Conservation (phyloP, 2,113 vertebrate genomes). For the Herpailurus yagouaroundi region DNA sequence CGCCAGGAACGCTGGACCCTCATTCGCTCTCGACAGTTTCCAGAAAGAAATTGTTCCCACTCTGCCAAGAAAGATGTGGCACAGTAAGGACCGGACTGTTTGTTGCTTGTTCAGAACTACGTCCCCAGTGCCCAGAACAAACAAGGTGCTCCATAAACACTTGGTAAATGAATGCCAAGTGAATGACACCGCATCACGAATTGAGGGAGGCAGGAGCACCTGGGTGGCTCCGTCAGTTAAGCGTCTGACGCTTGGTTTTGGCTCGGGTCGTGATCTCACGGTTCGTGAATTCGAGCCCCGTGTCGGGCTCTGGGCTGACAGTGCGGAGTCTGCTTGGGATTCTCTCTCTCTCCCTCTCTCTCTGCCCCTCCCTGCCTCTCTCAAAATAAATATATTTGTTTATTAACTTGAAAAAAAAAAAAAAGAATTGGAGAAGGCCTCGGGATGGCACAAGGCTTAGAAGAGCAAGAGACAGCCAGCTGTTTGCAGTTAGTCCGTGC, state of each 20-base stretch:
- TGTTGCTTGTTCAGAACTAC: neutral
- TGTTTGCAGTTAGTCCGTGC: neutral
- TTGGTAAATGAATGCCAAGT: neutral
- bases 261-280: too few relatives aligned
- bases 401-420: too few relatives aligned
- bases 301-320: too few relatives aligned
- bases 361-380: too few relatives aligned
- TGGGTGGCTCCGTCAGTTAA: too few relatives aligned
- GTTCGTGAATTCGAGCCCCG: too few relatives aligned
- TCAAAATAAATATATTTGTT: too few relatives aligned
- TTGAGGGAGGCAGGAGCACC: neutral
- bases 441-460: fast-evolving
- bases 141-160: neutral
- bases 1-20: neutral
- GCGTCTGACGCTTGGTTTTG: too few relatives aligned
- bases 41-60: neutral
- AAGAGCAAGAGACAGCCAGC: neutral
- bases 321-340: too few relatives aligned
- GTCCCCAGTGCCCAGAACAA: neutral
- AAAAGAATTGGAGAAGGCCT: neutral
- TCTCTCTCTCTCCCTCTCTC: too few relatives aligned
- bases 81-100: neutral
- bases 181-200: neutral
- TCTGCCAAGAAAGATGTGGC: neutral
- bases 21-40: neutral